These are phyloP conservation scores for Lepetodrilus schrolli DNA, from an alignment of 2,888 invertebrate genomes.

Conservation along the genomic window DNA sequence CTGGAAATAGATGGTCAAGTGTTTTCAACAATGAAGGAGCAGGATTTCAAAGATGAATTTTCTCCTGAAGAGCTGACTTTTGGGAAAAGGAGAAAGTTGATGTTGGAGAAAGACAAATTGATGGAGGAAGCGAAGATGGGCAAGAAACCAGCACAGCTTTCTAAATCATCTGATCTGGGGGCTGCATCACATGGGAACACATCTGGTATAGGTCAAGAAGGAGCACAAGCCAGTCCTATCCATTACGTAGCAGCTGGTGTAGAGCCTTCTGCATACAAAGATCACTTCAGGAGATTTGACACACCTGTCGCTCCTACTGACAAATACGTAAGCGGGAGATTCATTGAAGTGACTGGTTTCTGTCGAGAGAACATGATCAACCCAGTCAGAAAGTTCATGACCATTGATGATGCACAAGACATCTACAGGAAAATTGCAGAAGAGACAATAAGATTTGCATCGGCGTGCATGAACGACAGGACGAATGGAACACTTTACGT, in stretches of 20 bases:
- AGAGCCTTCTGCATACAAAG: background rate
- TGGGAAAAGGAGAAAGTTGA: slow-evolving; percentile 12
- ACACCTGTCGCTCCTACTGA: background rate
- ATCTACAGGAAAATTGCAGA: background rate
- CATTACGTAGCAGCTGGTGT: too few species aligned
- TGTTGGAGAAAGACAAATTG: background rate
- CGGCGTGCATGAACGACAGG: slow-evolving; percentile 45
- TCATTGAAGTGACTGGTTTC: background rate
- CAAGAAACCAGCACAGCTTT: too few species aligned
- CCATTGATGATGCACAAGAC: background rate
- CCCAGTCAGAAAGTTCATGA: slow-evolving; percentile 31
- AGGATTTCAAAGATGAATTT: background rate
- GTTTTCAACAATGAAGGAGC: background rate
- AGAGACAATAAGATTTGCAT: slow-evolving; percentile 33
- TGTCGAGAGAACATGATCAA: slow-evolving; percentile 31
- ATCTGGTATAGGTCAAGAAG: background rate
- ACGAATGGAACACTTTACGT: slow-evolving; percentile 40
- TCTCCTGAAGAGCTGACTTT: background rate
- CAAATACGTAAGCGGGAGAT: slow-evolving; percentile 10
- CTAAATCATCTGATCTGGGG: background rate
- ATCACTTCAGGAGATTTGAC: slow-evolving; percentile 34
- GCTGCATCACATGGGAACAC: background rate
- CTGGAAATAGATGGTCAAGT: background rate
- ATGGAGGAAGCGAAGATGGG: too few species aligned
- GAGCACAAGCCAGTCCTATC: too few species aligned